phyloP scores from a whole-genome alignment of 2,888 invertebrate genomes.

The Trachelus stipa region DNA sequence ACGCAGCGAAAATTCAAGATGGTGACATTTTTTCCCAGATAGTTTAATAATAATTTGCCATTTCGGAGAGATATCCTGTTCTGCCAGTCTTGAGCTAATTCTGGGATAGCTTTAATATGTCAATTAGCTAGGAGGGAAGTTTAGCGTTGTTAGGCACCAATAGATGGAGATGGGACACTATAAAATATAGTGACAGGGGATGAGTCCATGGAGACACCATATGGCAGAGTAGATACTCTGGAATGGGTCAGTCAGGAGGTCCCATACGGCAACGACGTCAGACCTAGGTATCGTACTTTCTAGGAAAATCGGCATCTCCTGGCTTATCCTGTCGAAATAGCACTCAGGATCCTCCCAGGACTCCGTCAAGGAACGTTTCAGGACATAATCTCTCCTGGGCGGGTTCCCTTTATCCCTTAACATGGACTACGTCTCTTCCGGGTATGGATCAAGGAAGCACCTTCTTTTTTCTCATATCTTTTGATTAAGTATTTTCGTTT shows the following conservation, averaged over 20 bases:
- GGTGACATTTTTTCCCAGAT: background rate
- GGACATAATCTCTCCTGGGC: constrained; percentile 30
- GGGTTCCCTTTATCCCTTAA: constrained; percentile 10
- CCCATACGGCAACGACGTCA: background rate
- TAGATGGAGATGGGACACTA: background rate
- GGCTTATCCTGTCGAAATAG: constrained; percentile 40
- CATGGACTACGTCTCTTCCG: constrained; percentile 14
- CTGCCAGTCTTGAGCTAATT: background rate
- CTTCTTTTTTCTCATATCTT: background rate
- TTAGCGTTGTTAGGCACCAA: background rate
- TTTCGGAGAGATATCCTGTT: background rate
- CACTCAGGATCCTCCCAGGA: constrained; percentile 26
- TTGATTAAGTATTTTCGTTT: background rate
- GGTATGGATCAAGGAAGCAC: background rate
- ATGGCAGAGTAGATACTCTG: constrained; percentile 47
- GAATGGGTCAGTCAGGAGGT: background rate
- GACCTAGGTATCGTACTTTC: constrained; percentile 9
- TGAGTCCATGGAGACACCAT: constrained; percentile 40
- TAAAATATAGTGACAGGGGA: constrained; percentile 14
- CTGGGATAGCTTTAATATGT: background rate
- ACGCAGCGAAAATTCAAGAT: background rate
- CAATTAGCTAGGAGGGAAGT: background rate
- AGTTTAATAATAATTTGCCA: background rate
- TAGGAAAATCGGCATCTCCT: constrained; percentile 43
- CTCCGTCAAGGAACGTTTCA: constrained; percentile 16